Base-by-base conservation (phyloP, 92 coral and sea anemone genomes). In the Siderastrea radians region DNA sequence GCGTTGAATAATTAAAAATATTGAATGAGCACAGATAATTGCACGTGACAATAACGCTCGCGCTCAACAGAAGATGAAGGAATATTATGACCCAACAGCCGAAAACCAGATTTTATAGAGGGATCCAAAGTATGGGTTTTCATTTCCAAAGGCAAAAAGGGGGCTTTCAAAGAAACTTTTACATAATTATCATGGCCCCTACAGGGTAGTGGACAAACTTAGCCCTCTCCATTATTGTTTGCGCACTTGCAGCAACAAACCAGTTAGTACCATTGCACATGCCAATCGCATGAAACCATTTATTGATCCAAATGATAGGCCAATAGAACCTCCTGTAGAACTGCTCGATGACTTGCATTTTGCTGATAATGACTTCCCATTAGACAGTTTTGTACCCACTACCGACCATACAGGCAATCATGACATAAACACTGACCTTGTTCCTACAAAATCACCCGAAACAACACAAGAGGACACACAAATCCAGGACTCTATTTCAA, bases 51-150 rank as follows among this genome's bases (percentile, higher is more conserved):
- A 91, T 55, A 86, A 68, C 3, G 84, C 81, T 38, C 53, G 79
- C 5, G 84, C 94, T 1, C 95, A 92, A 51, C 92, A 92, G 60
- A 75, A 80, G 55, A 92, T 92, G 92, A 92, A 92, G 67, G 54
- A 44, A 4, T 66, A 74, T 4, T 84, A 92, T 4, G 95, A 88
- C 57, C 14, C 45, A 13, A 55, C 47, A 0, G 19, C 95, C 2
- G 3, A 19, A 38, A 17, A 66, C 59, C 73, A 2, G 4, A 52
- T 1, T 88, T 55, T 68, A 8, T 47, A 10, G 81, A 83, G 5
- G 95, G 95, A 3, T 73, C 66, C n/a, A 53, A 62, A 1, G 90
- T 92, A 2, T 84, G 90, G 88, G 92, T 92, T 9, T 92, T 50
- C 26, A 78, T n/a, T 78, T 1, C 91, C 91, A 1, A 84, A 83